A percentile compares a stretch with the other conserved stretches of the same genome.
Evolutionary conservation across 2,113 vertebrate species (phyloP).

Genomic region (Podarcis muralis): DNA sequence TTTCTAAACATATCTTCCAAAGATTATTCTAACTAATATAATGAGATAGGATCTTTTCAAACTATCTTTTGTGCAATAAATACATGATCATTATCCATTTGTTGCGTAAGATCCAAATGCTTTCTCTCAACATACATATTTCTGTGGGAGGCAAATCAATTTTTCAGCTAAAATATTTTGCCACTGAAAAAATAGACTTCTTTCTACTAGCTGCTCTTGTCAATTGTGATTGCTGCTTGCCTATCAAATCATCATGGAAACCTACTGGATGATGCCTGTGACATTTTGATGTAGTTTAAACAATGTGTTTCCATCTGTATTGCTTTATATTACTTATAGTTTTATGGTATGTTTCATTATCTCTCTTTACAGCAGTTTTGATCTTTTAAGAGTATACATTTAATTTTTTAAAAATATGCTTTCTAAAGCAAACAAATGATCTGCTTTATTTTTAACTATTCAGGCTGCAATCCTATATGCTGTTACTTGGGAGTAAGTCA

Average conservation of each 20-base stretch:
- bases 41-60: constrained; percentile 9
- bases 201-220: background rate
- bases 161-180: no score
- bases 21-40: constrained; percentile 9
- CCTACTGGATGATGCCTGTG: background rate
- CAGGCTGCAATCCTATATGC: no score
- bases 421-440: no score
- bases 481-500: no score
- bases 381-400: no score
- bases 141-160: background rate
- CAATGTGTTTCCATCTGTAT: background rate
- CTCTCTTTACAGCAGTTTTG: no score
- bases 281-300: background rate
- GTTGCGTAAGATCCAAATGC: background rate
- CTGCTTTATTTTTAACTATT: background rate
- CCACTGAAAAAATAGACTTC: background rate
- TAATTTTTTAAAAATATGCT: no score
- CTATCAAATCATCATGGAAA: background rate
- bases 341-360: no score
- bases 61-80: background rate
- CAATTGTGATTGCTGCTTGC: background rate
- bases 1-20: background rate
- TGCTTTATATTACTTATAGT: background rate
- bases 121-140: background rate
- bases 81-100: background rate